A percentile compares a stretch with the other conserved stretches of the same genome.
Evolutionary conservation across 2,888 invertebrate species (phyloP).

Genomic region (Nysson spinosus): DNA sequence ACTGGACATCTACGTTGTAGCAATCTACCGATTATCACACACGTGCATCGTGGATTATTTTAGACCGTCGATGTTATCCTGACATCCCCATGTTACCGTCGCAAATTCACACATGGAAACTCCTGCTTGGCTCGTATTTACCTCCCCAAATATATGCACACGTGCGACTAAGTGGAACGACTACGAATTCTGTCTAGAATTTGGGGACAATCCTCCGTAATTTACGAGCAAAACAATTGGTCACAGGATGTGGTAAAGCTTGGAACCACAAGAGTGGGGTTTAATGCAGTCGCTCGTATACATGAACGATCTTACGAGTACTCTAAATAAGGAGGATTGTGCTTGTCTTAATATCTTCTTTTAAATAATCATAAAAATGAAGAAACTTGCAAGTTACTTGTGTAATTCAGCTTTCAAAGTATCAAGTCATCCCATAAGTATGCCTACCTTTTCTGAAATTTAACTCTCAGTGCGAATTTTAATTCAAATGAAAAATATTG

Average conservation of each 20-base stretch:
- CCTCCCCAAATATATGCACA: conserved; percentile 51
- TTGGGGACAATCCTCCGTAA: conserved; percentile 52
- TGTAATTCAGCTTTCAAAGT: no score
- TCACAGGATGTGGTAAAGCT: conserved; percentile 36
- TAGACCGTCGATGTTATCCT: background rate
- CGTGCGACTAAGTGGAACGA: conserved; percentile 53
- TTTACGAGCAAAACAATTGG: conserved; percentile 57
- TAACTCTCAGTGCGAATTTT: no score
- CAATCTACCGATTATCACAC: no score
- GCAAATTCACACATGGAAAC: conserved; percentile 48
- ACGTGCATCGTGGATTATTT: background rate
- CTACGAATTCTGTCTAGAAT: conserved; percentile 47
- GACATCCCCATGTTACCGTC: conserved; percentile 34
- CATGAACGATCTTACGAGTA: background rate
- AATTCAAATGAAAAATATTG: no score
- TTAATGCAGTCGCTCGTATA: conserved; percentile 46
- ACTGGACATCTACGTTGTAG: no score
- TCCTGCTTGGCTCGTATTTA: conserved; percentile 36
- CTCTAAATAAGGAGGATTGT: background rate
- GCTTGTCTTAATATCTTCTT: no score
- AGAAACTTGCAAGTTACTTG: no score
- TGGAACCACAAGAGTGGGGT: conserved; percentile 46
- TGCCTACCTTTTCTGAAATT: no score
- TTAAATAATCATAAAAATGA: no score
- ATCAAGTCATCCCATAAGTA: no score